phyloP scores from a whole-genome alignment of 2,888 invertebrate genomes.

The Megaustenia siamemsis region DNA sequence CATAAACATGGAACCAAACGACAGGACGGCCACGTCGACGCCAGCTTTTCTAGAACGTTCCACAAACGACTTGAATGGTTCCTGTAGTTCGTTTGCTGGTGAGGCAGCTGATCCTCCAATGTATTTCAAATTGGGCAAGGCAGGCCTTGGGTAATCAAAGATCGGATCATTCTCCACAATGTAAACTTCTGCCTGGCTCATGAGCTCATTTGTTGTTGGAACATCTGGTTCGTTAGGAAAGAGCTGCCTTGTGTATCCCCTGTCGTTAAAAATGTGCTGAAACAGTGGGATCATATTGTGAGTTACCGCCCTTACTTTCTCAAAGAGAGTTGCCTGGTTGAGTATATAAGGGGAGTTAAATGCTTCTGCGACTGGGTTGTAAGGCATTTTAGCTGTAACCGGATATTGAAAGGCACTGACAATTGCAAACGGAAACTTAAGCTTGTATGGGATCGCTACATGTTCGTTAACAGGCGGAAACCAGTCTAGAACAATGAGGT shows the following conservation, averaged over 20 bases:
- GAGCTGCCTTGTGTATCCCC: slow-evolving; percentile 6
- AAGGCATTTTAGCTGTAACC: background rate
- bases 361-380: slow-evolving; percentile 7
- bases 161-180: slow-evolving; percentile 38
- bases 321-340: background rate
- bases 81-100: background rate
- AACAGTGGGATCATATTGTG: background rate
- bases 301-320: background rate
- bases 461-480: background rate
- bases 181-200: slow-evolving; percentile 18
- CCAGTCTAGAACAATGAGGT: slow-evolving; percentile 15
- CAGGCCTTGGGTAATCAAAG: slow-evolving; percentile 37
- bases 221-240: background rate
- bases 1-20: slow-evolving; percentile 19
- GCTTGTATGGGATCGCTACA: background rate
- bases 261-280: background rate
- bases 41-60: too few relatives aligned
- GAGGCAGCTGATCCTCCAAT: slow-evolving; percentile 32
- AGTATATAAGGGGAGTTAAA: background rate
- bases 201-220: slow-evolving; percentile 18
- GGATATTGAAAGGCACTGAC: background rate
- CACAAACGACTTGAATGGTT: too few relatives aligned
- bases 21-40: background rate
- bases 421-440: too few relatives aligned
- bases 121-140: slow-evolving; percentile 46